Evolutionary conservation across 1,140 invertebrate species (phyloP), one percentile per base, ranked within the genome.

Genomic region (Lepidurus apus): DNA sequence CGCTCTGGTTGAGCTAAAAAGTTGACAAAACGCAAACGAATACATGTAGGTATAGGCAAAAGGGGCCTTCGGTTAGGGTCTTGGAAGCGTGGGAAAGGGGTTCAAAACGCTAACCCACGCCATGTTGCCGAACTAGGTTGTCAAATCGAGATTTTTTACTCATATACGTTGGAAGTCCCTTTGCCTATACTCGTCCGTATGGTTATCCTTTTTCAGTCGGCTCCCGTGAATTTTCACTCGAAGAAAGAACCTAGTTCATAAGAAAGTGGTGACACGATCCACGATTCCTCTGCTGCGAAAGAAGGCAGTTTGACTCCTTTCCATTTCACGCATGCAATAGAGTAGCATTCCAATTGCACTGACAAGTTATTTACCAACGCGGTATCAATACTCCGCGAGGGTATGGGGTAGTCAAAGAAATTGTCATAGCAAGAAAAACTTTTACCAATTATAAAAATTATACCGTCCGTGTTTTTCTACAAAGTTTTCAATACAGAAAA

Each of bases 271-370:
- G 45, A 47, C 45, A 47, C 45, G 9, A 47, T 47, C 45, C 45
- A 47, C 2, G 45, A 47, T 47, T 47, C 45, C 45, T 47, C 45
- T 47, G 45, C 45, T 47, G 9, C 45, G 45, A 47, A 47, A 47
- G 45, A 47, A 47, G 45, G 45, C 45, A 47, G 45, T 47, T 47
- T 47, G 45, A 47, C 45, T 47, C 45, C 45, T 47, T 47, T 47
- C 45, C 45, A 47, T 47, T 47, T 47, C 45, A 47, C 1, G 45
- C 45, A 47, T 47, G 1, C 45, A 47, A 47, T 47, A 47, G 17
- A 17, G 17, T 10, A 47, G 45, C 45, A 47, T 47, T 47, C 45
- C 45, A 47, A 17, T 47, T 47, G 45, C 45, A 47, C 17, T 47
- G 45, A 47, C 17, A 47, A 17, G 45, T 47, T 47, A 47, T 2